Conservation (phyloP, 2,113 vertebrate species). For the Dipodomys merriami region DNA sequence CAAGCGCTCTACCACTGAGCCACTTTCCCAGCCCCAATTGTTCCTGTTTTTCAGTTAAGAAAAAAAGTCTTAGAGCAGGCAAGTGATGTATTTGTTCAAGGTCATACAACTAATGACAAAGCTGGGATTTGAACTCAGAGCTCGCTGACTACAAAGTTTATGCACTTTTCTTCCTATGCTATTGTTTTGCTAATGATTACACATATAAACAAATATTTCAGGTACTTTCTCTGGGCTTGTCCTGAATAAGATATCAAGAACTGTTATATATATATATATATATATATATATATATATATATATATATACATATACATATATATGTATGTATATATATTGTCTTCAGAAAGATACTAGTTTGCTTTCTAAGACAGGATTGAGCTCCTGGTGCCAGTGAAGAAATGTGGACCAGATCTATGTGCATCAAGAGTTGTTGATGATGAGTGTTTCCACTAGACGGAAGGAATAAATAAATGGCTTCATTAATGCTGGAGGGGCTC, state of each 20-base stretch:
- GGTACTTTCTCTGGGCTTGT: background rate
- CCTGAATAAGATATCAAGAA: background rate
- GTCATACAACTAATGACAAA: background rate
- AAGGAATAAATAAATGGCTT: background rate
- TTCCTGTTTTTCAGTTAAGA: background rate
- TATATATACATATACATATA: too few relatives aligned
- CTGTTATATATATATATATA: background rate
- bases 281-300: too few relatives aligned
- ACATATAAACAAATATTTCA: constrained; percentile 16
- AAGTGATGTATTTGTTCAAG: background rate
- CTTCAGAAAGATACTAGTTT: background rate
- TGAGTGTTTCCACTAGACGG: background rate
- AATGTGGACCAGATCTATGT: background rate
- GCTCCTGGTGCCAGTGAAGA: background rate
- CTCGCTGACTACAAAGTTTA: background rate
- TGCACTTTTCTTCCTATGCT: background rate
- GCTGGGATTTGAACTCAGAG: background rate
- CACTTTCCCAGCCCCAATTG: background rate
- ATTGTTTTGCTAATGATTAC: background rate
- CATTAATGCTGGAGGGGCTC: background rate
- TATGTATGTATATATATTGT: background rate
- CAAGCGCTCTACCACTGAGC: too few relatives aligned
- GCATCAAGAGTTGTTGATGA: background rate
- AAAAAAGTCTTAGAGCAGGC: background rate
- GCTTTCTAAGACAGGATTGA: background rate